Conservation (phyloP, 2,113 vertebrate genomes). For the Danio rerio region GRCz12tu NC_133188.1:52653001-52653500, state of each 20-base stretch:
- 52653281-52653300: slow-evolving; percentile 96
- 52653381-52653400: slow-evolving; percentile 97
- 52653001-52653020: slow-evolving; percentile 95
- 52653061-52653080: slow-evolving; percentile 96
- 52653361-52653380: slow-evolving; percentile 89
- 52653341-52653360: slow-evolving; percentile 98
- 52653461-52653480: slow-evolving; percentile 83
- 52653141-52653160: slow-evolving; percentile 94
- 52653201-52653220: slow-evolving; percentile 92
- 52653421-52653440: slow-evolving; percentile 87
- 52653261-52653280: slow-evolving; percentile 93
- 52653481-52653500: background rate
- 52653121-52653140: slow-evolving; percentile 98
- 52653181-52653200: slow-evolving; percentile 88
- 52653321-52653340: slow-evolving; percentile 97
- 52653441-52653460: slow-evolving; percentile 91
- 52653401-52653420: slow-evolving; percentile 89
- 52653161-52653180: slow-evolving; percentile 90
- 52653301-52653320: slow-evolving; percentile 92
- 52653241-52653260: slow-evolving; percentile 88
- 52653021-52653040: slow-evolving; percentile 96
- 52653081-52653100: slow-evolving; percentile 96
- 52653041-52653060: slow-evolving; percentile 96
- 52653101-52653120: slow-evolving; percentile 90
- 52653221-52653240: slow-evolving; percentile 90